A percentile compares a stretch with the other conserved stretches of the same genome.
These are phyloP conservation scores for Neotragus moschatus DNA, from an alignment of 2,113 vertebrate genomes.

Conservation along the genomic window DNA sequence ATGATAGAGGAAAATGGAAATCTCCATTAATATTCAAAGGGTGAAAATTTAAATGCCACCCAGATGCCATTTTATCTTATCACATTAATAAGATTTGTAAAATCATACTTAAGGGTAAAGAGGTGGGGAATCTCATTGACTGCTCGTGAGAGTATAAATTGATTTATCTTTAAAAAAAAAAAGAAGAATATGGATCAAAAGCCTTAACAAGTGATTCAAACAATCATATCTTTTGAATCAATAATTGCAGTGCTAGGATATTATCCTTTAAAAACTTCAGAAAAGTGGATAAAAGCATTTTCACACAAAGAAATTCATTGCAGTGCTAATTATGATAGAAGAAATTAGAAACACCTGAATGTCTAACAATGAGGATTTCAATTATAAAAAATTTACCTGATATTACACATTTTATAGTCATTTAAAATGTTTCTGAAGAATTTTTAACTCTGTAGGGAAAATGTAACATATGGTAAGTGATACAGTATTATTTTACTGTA, in stretches of 20 bases:
- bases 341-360: background rate
- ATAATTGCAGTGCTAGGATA: background rate
- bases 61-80: background rate
- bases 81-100: constrained; percentile 17
- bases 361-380: background rate
- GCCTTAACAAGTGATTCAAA: background rate
- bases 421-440: constrained; percentile 11
- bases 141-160: background rate
- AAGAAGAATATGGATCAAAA: background rate
- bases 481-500: background rate
- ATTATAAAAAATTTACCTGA: background rate
- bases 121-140: background rate
- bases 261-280: background rate
- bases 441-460: background rate
- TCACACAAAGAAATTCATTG: background rate
- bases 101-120: constrained; percentile 8
- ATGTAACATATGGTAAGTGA: background rate
- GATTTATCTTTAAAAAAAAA: background rate
- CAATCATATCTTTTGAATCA: background rate
- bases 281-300: background rate
- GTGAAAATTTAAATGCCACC: constrained; percentile 37
- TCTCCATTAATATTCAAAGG: background rate
- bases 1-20: background rate
- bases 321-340: background rate
- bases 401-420: background rate